Percentiles rank a stretch among this genome's conserved stretches.
Evolutionary conservation across 2,113 vertebrate species (phyloP).

Genomic region (Callocephalon fimbriatum): DNA sequence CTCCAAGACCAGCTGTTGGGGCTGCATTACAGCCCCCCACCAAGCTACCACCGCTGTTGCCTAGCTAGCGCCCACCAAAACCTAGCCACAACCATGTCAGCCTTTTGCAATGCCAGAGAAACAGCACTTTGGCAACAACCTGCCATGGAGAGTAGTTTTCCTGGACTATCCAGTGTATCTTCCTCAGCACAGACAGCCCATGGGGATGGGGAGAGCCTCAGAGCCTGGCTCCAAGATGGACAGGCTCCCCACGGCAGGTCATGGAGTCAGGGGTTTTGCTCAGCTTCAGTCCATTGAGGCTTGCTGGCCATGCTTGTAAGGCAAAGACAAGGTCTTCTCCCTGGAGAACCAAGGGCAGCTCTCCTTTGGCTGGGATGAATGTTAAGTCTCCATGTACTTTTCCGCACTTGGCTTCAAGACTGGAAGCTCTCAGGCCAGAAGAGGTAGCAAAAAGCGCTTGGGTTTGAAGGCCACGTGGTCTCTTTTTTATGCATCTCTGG

Average conservation of each 20-base stretch:
- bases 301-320: neutral
- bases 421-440: neutral
- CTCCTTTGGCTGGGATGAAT: neutral
- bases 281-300: neutral
- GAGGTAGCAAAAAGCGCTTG: neutral
- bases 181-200: neutral
- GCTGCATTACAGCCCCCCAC: neutral
- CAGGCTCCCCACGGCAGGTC: neutral
- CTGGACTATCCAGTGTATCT: neutral
- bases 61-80: neutral
- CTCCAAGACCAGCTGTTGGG: neutral
- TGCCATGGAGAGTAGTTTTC: neutral
- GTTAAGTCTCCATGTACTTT: fast-evolving
- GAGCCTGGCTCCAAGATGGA: neutral
- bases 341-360: neutral
- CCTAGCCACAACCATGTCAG: neutral
- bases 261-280: neutral
- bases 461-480: neutral
- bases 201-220: neutral
- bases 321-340: neutral
- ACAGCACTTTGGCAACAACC: neutral
- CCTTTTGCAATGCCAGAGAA: neutral
- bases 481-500: neutral
- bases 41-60: neutral
- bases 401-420: neutral